Evolutionary conservation across 1,140 invertebrate species (phyloP).

Genomic region (Macrocentrus cingulum): DNA sequence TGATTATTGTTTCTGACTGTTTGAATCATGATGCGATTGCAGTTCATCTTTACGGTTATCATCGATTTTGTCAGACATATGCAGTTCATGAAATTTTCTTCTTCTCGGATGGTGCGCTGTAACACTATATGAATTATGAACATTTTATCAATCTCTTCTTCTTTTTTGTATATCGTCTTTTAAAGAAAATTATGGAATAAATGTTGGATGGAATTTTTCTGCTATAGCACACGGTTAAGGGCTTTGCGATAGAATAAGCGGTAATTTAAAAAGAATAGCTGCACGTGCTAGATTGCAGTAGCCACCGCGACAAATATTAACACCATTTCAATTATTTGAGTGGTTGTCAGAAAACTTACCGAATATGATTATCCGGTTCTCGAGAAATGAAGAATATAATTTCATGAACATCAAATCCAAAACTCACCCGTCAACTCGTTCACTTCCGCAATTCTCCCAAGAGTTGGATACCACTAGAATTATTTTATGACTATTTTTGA

Average conservation of each 20-base stretch:
- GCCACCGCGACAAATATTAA: conserved; percentile 2
- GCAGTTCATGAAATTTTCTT: not conserved
- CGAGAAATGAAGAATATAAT: too few relatives aligned
- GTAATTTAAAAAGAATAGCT: not conserved
- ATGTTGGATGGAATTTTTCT: conserved; percentile 8
- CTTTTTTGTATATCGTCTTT: too few relatives aligned
- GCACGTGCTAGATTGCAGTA: conserved; percentile 4
- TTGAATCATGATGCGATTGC: conserved; percentile 7
- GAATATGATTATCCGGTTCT: too few relatives aligned
- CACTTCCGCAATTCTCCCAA: too few relatives aligned
- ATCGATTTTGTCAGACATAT: not conserved
- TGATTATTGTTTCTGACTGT: not conserved
- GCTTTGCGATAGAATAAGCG: conserved; percentile 4
- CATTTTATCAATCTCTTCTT: not conserved
- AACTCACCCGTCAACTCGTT: too few relatives aligned
- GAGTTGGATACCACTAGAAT: too few relatives aligned
- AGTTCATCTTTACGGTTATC: conserved; percentile 18
- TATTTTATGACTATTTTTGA: too few relatives aligned
- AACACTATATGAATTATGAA: conserved; percentile 7
- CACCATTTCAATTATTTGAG: too few relatives aligned
- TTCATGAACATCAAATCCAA: too few relatives aligned
- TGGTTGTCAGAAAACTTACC: too few relatives aligned
- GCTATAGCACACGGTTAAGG: conserved; percentile 7
- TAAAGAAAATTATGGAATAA: not conserved
- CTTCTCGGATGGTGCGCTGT: conserved; percentile 5